Evolutionary conservation across 2,113 vertebrate species (phyloP).

Genomic region (Poecile atricapillus): DNA sequence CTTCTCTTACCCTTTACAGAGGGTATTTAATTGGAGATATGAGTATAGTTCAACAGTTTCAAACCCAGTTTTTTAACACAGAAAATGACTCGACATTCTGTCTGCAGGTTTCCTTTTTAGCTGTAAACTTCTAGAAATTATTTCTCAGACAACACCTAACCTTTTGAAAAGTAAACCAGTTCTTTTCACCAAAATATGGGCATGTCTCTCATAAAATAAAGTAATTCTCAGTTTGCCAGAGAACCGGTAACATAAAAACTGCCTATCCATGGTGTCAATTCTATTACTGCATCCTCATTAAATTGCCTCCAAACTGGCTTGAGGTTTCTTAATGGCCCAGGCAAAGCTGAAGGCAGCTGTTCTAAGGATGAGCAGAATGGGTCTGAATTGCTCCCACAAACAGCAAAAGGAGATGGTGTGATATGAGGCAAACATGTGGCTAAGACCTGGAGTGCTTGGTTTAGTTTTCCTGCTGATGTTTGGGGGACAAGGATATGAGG

Average conservation of each 20-base stretch:
- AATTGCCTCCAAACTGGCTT: background rate
- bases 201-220: background rate
- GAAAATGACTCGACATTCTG: background rate
- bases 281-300: background rate
- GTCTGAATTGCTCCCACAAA: background rate
- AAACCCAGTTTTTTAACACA: background rate
- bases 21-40: background rate
- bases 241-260: background rate
- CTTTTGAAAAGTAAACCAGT: background rate
- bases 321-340: background rate
- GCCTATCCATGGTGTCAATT: background rate
- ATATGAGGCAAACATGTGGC: background rate
- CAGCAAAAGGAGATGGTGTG: background rate
- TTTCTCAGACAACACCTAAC: background rate
- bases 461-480: background rate
- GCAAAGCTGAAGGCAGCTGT: background rate
- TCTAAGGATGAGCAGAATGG: background rate
- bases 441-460: background rate
- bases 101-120: background rate
- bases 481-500: background rate
- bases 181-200: background rate
- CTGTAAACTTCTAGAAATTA: background rate
- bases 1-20: background rate
- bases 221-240: background rate
- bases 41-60: background rate